A percentile compares a stretch with the other conserved stretches of the same genome.
These are phyloP conservation scores for Tetrax tetrax DNA, from an alignment of 2,113 vertebrate species.

Conservation along the genomic window DNA sequence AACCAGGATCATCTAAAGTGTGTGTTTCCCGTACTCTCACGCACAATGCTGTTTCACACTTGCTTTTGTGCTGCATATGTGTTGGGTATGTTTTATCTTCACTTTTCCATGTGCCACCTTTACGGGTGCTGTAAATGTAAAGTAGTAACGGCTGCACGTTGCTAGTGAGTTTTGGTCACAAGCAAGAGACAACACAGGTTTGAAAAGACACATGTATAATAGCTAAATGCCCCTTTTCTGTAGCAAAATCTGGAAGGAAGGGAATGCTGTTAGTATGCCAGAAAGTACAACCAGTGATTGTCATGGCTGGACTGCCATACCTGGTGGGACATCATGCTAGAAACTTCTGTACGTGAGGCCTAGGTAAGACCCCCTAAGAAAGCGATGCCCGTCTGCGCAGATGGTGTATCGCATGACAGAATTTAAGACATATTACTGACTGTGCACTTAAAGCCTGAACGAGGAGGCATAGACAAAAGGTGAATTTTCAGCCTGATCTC, in stretches of 20 bases:
- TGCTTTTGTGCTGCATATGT: not conserved
- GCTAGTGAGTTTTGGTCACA: not conserved
- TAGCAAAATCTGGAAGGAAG: not conserved
- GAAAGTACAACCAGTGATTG: not conserved
- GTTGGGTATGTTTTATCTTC: not conserved
- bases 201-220: not conserved
- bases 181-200: not conserved
- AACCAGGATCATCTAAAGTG: not conserved
- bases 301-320: not conserved
- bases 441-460: not conserved
- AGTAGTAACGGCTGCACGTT: not conserved
- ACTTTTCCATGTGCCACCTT: not conserved
- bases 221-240: not conserved
- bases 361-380: not conserved
- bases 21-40: not conserved
- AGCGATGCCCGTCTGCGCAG: not conserved
- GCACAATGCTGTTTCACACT: not conserved
- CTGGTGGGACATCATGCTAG: not conserved
- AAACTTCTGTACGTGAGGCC: not conserved
- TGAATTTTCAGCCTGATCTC: not conserved
- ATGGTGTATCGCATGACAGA: not conserved
- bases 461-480: not conserved
- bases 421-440: not conserved
- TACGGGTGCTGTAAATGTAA: not conserved
- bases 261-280: not conserved